Evolutionary conservation across 2,113 vertebrate species (phyloP), one percentile per base, ranked within the genome.

Genomic region (Calidris pugnax): DNA sequence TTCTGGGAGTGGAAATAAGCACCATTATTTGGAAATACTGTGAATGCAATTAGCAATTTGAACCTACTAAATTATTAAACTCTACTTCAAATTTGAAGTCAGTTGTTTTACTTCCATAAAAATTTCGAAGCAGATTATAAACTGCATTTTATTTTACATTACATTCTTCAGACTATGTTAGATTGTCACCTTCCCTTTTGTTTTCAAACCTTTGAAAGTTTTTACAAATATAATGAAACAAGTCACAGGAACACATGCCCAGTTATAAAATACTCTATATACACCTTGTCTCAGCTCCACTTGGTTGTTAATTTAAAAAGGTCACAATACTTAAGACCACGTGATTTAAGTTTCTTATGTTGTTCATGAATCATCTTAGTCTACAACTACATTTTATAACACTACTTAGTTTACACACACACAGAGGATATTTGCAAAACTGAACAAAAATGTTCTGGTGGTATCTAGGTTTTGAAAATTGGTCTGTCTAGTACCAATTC

Each of bases 181-280:
- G 55, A 71, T 88, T 85, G 47, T 91, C 85, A 92, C 35, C 59
- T 87, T 87, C 47, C 82, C 91, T 94, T 85, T 39, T 91, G 63
- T 84, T 79, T 43, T 78, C 57, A 95, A 95, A 89, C 60, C 51
- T 66, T 68, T 67, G 37, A 35, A 50, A 87, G 66, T 82, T 94
- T 96, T 92, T 74, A 72, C 55, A 45, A 60, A 68, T 45, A 53
- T 64, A 72, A 93, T 68, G 92, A 97, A 97, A 95, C 71, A 95
- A 97, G 81, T 98, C 94, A 98, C 96, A 95, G 90, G 75, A 87
- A 88, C 76, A 96, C 90, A 96, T 87, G 60, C 69, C 60, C 75
- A 73, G 62, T 67, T 93, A 89, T 43, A 92, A 95, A 92, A 77
- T 88, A 90, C 16, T 90, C 47, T 95, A 92, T 73, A 88, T 95